These are phyloP conservation scores for Gambusia holbrooki DNA, from an alignment of 2,113 vertebrate genomes.

Conservation along the genomic window DNA sequence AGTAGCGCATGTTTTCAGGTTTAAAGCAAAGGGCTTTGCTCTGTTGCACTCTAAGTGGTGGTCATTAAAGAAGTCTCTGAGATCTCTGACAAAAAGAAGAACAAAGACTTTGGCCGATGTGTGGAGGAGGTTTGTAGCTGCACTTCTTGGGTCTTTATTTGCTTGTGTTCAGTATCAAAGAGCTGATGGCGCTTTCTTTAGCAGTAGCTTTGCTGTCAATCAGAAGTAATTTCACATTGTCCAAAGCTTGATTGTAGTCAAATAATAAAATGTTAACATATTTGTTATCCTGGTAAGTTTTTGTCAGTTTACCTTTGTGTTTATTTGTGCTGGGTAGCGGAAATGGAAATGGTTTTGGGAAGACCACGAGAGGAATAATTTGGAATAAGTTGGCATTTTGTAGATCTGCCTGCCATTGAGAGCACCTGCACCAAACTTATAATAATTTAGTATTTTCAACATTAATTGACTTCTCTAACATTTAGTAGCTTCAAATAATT, in stretches of 20 bases:
- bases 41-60: not conserved
- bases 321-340: not conserved
- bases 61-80: not conserved
- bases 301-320: not conserved
- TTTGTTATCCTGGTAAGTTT: not conserved
- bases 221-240: not conserved
- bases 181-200: not conserved
- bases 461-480: no score
- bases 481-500: no score
- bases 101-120: not conserved
- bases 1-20: not conserved
- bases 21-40: conserved; percentile 1
- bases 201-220: not conserved
- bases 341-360: not conserved
- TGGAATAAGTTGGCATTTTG: no score
- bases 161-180: not conserved
- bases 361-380: not conserved
- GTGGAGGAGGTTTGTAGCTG: not conserved
- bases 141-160: not conserved
- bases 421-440: no score
- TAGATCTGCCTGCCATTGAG: no score
- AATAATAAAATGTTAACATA: not conserved
- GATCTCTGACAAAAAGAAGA: not conserved
- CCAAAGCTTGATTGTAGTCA: not conserved
- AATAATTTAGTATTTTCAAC: no score